These are phyloP conservation scores for Cynodonichthys magdalenae DNA, from an alignment of 2,797 vertebrate genomes.

Conservation along the genomic window DNA sequence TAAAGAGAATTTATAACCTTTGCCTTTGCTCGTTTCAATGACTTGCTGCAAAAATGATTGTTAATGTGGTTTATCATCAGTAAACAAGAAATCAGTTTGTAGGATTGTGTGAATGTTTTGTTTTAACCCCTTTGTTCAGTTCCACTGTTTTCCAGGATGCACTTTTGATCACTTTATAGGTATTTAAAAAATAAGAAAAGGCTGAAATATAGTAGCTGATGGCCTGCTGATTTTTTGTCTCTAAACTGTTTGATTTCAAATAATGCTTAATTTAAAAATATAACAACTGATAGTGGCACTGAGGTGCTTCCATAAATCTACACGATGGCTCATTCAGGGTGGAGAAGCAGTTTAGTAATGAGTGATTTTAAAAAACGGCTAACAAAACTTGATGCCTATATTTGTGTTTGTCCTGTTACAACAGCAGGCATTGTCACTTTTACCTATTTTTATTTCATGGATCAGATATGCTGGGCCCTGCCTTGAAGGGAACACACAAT, in stretches of 20 bases:
- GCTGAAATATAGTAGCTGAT: no score
- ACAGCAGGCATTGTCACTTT: no score
- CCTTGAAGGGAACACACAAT: no score
- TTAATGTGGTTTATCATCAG: background rate
- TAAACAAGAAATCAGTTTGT: background rate
- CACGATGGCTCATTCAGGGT: slow-evolving; percentile 20
- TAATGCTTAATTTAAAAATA: no score
- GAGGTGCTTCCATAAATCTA: slow-evolving; percentile 19
- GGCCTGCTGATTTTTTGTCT: background rate
- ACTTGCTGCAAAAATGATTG: slow-evolving; percentile 10
- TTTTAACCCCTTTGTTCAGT: no score
- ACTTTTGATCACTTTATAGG: background rate
- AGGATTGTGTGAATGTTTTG: no score
- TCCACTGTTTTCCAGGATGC: background rate
- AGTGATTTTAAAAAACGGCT: slow-evolving; percentile 4
- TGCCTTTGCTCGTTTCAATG: slow-evolving; percentile 39
- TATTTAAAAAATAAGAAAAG: background rate
- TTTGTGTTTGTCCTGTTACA: no score
- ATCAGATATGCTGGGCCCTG: no score
- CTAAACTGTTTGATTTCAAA: no score
- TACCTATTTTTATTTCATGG: no score
- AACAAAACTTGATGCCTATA: slow-evolving; percentile 12
- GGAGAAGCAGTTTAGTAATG: slow-evolving; percentile 12
- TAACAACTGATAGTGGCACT: slow-evolving; percentile 4
- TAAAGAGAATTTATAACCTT: slow-evolving; percentile 84